Base-by-base conservation (phyloP, 2,797 vertebrate species). In the Leptodactylus fallax region DNA sequence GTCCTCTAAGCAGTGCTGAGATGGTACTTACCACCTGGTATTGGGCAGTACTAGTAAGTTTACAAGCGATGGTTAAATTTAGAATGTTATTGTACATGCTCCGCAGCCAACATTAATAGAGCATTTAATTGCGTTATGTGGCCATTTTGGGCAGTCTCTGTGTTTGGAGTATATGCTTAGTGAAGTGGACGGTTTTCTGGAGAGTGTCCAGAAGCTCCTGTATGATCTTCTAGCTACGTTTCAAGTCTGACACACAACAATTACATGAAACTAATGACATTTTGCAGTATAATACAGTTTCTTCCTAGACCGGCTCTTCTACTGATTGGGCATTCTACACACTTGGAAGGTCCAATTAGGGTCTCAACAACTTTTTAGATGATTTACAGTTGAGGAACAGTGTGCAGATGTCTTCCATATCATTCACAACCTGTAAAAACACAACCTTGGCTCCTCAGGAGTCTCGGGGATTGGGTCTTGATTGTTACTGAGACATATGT, bases 51-150 rank as follows among this genome's bases (percentile, higher is more conserved):
- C 27, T 19, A 83, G 65, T 11, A 47, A 13, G 45, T 23, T 81
- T 67, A 81, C n/a, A 67, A 65, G 61, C 17, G 55, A 71, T 21
- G 71, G 67, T 7, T 83, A 69, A 69, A 69, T 69, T 71, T 82
- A 83, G 67, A 53, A 14, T 71, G 49, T 71, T 84, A 45, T 84
- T 84, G 25, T 84, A 84, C 67, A 63, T 14, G 45, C 79, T 81
- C 60, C 45, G 7, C 60, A 49, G 79, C 79, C 79, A 81, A 81
- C 79, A 81, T 12, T 81, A 84, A 84, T 84, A 84, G 53, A 55
- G 36, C 25, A 23, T 72, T 56, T 84, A n/a, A 84, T 60, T 72
- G 81, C 27, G 53, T 14, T 17, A 19, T 53, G 81, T 83, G 63
- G 63, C 81, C 60, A 27, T 82, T 49, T 67, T 82, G 56, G 61